A percentile compares a stretch with the other conserved stretches of the same genome.
Conservation (phyloP, 2,113 vertebrate genomes). For the Amphiprion percula region DNA sequence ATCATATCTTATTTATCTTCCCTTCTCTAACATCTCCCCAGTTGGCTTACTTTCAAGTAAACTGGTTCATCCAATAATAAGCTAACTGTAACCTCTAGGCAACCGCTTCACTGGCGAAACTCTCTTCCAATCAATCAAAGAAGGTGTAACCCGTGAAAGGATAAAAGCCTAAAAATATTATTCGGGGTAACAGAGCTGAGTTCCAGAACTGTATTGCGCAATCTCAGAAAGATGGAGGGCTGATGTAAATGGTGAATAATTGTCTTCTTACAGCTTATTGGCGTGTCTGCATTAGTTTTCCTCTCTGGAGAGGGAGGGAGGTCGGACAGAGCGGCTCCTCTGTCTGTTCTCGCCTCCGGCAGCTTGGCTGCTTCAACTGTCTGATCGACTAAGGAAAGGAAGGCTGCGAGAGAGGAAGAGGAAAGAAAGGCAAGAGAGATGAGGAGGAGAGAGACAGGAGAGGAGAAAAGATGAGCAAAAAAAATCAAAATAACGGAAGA, state of each 20-base stretch:
- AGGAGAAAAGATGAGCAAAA: not conserved
- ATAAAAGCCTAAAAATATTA: slow-evolving; percentile 25
- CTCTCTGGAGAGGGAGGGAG: slow-evolving; percentile 71
- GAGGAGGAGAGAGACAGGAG: slow-evolving; percentile 7
- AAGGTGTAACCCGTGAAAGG: slow-evolving; percentile 12
- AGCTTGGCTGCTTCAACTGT: slow-evolving; percentile 76
- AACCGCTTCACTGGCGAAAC: not conserved
- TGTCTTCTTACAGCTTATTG: slow-evolving; percentile 73
- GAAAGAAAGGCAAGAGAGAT: slow-evolving; percentile 28
- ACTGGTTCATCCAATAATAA: slow-evolving; percentile 15
- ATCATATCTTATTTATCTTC: slow-evolving; percentile 39
- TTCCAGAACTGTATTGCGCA: slow-evolving; percentile 30
- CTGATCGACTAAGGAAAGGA: slow-evolving; percentile 62
- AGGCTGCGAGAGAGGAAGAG: slow-evolving; percentile 44
- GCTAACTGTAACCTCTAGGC: slow-evolving; percentile 32
- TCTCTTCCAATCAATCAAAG: slow-evolving; percentile 27
- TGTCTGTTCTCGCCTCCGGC: slow-evolving; percentile 71
- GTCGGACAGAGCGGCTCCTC: slow-evolving; percentile 74
- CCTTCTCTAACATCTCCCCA: not conserved
- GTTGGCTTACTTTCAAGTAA: slow-evolving; percentile 20
- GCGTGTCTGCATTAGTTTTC: slow-evolving; percentile 71
- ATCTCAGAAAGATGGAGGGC: slow-evolving; percentile 48
- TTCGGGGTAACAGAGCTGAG: not conserved
- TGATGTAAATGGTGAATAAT: slow-evolving; percentile 78
- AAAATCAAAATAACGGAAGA: not conserved